These are phyloP conservation scores for Brachyistius frenatus DNA, from an alignment of 2,113 vertebrate species.

Conservation along the genomic window DNA sequence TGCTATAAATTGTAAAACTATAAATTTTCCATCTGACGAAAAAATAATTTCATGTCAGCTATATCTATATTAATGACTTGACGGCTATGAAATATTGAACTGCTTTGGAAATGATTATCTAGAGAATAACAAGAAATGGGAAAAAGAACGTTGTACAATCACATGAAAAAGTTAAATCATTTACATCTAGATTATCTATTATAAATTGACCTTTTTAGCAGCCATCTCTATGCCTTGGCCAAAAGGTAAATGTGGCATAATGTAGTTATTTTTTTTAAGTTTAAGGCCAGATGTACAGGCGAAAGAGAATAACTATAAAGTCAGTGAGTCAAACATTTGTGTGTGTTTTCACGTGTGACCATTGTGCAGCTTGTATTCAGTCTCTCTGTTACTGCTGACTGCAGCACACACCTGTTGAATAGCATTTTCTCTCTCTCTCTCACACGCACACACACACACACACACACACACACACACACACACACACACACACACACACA, in stretches of 20 bases:
- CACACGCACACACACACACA: conserved; percentile 12
- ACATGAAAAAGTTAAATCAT: too few species aligned
- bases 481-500: conserved; percentile 3
- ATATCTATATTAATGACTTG: too few species aligned
- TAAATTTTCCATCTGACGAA: too few species aligned
- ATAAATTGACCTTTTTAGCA: not conserved
- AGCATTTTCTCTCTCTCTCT: conserved; percentile 29
- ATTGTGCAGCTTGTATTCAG: conserved; percentile 44
- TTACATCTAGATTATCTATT: too few species aligned
- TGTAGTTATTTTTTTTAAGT: conserved; percentile 11
- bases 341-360: conserved; percentile 17
- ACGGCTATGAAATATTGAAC: too few species aligned
- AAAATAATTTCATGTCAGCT: too few species aligned
- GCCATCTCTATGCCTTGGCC: not conserved
- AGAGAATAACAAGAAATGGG: too few species aligned
- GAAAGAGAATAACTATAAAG: conserved; percentile 7
- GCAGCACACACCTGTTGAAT: conserved; percentile 58
- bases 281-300: conserved; percentile 6
- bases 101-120: too few species aligned
- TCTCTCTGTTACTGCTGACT: conserved; percentile 55
- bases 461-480: conserved; percentile 12
- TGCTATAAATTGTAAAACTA: too few species aligned
- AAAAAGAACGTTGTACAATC: too few species aligned
- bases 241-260: not conserved
- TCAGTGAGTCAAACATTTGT: conserved; percentile 4